phyloP scores from a whole-genome alignment of 1,140 invertebrate genomes.

The Ceratitis capitata region DNA sequence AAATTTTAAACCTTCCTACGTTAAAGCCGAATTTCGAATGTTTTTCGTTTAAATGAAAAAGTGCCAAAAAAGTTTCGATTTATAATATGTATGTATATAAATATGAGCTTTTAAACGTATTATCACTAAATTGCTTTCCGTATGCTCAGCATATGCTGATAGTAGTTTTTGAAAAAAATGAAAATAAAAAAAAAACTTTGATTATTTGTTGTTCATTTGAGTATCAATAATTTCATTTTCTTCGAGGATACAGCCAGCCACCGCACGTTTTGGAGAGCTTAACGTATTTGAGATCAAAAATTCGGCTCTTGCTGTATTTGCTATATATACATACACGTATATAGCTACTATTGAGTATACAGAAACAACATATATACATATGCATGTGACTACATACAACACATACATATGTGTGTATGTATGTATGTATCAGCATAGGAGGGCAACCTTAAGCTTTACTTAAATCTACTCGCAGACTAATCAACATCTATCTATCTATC shows the following conservation, averaged over 20 bases:
- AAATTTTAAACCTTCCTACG: slow-evolving; percentile 1
- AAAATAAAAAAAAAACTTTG: too few relatives aligned
- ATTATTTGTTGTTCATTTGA: neutral
- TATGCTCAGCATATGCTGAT: neutral
- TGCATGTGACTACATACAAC: neutral
- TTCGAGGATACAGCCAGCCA: neutral
- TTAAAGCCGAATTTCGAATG: slow-evolving; percentile 6
- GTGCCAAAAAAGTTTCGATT: neutral
- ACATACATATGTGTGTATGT: neutral
- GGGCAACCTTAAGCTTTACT: neutral
- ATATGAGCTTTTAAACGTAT: neutral
- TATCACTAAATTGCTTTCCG: neutral
- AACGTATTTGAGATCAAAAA: neutral
- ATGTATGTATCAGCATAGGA: neutral
- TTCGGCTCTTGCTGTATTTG: neutral
- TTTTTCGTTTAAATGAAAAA: neutral
- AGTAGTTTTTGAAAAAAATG: too few relatives aligned
- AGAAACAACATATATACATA: neutral
- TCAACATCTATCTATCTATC: too few relatives aligned
- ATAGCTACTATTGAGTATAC: neutral
- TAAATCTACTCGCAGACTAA: neutral
- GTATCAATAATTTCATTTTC: neutral
- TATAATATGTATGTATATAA: too few relatives aligned
- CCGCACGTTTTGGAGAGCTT: neutral
- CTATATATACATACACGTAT: neutral